Evolutionary conservation across 1,140 invertebrate genomes (phyloP).

Genomic region (Atta cephalotes): DNA sequence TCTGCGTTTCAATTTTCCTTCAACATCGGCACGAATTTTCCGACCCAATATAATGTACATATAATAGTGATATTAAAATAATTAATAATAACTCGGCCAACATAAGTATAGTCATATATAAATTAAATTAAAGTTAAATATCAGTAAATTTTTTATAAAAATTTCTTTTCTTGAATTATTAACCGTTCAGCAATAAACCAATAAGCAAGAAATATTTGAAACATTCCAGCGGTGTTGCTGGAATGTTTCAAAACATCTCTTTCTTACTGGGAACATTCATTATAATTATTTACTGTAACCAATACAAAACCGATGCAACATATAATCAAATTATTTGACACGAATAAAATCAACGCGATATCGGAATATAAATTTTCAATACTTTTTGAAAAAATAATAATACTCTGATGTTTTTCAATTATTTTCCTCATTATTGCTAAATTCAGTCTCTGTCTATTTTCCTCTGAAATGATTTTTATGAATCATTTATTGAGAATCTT

Average conservation of each 20-base stretch:
- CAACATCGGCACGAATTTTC: too few species aligned
- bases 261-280: background rate
- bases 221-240: too few species aligned
- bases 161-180: background rate
- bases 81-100: background rate
- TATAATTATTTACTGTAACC: slow-evolving; percentile 40
- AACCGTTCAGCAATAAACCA: too few species aligned
- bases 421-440: background rate
- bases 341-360: slow-evolving; percentile 44
- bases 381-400: slow-evolving; percentile 40
- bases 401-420: slow-evolving; percentile 49
- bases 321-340: slow-evolving; percentile 53
- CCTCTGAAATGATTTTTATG: background rate
- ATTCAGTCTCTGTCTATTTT: background rate
- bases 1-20: too few species aligned
- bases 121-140: background rate
- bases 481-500: slow-evolving; percentile 37
- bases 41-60: too few species aligned
- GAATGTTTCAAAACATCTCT: too few species aligned
- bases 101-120: background rate
- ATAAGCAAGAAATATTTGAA: too few species aligned
- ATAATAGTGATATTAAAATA: background rate
- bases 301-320: slow-evolving; percentile 43
- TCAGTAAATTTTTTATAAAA: background rate
- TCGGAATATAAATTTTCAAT: slow-evolving; percentile 37